Percentiles rank a stretch among this genome's conserved stretches.
These are phyloP conservation scores for Myripristis murdjan DNA, from an alignment of 2,797 vertebrate species.

Conservation along the genomic window DNA sequence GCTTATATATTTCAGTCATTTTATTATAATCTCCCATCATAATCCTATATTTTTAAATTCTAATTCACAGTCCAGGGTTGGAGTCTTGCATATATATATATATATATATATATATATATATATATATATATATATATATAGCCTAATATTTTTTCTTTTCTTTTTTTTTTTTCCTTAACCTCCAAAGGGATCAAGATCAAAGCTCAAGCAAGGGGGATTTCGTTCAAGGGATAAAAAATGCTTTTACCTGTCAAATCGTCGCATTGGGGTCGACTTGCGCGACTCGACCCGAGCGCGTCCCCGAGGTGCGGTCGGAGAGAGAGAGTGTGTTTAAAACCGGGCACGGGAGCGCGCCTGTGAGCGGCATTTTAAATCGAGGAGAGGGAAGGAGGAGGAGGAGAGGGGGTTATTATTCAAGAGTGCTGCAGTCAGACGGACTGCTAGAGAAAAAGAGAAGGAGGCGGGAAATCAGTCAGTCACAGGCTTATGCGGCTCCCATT, in stretches of 20 bases:
- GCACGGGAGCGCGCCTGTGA: slow-evolving; percentile 69
- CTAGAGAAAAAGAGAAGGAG: slow-evolving; percentile 23
- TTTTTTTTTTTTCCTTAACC: slow-evolving; percentile 16
- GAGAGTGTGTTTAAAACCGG: slow-evolving; percentile 47
- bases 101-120: too few species aligned
- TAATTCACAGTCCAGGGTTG: neutral
- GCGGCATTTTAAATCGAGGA: slow-evolving; percentile 73
- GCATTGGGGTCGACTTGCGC: slow-evolving; percentile 50
- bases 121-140: too few species aligned
- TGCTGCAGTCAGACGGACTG: slow-evolving; percentile 71
- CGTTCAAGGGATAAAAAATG: slow-evolving; percentile 9
- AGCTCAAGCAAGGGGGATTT: neutral
- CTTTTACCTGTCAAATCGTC: slow-evolving; percentile 62
- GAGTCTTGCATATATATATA: slow-evolving; percentile 17
- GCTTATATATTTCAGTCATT: slow-evolving; percentile 6
- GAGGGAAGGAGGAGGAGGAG: slow-evolving; percentile 5
- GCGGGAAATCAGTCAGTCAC: slow-evolving; percentile 54
- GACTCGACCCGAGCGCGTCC: slow-evolving; percentile 41
- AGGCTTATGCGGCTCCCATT: slow-evolving; percentile 25
- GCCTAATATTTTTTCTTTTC: neutral
- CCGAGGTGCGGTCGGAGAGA: slow-evolving; percentile 31
- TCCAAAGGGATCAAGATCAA: slow-evolving; percentile 23
- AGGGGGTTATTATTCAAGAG: slow-evolving; percentile 69
- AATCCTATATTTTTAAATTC: neutral
- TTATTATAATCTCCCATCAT: neutral